A percentile compares a stretch with the other conserved stretches of the same genome.
phyloP scores from a whole-genome alignment of 2,888 invertebrate genomes.

The Meganola albula region DNA sequence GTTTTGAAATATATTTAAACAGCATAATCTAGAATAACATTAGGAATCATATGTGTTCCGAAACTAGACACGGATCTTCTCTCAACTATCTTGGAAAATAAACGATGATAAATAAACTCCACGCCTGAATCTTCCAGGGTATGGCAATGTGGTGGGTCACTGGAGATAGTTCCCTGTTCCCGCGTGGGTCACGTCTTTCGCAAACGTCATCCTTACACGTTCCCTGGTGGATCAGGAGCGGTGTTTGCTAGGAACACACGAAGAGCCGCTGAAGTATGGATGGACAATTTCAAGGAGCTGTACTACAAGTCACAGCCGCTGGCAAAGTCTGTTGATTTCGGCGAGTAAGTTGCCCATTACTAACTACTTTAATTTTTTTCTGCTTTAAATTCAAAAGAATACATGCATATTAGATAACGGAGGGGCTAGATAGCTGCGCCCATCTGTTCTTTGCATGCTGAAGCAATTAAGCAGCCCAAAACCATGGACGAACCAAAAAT shows the following conservation, averaged over 20 bases:
- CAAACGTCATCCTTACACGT: slow-evolving; percentile 98
- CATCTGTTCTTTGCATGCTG: no score
- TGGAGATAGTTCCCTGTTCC: slow-evolving; percentile 98
- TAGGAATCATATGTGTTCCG: no score
- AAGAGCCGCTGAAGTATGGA: slow-evolving; percentile 99
- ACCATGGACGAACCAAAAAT: no score
- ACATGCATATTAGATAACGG: no score
- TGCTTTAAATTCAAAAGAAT: no score
- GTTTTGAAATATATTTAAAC: no score
- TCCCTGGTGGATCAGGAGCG: slow-evolving; percentile 97
- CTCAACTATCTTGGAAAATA: no score
- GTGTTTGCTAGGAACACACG: slow-evolving; percentile 97
- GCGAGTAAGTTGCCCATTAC: slow-evolving; percentile 83
- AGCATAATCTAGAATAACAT: no score
- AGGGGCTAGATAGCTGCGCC: no score
- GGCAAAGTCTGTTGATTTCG: slow-evolving; percentile 91
- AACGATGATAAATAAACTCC: not conserved
- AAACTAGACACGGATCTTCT: no score
- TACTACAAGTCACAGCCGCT: slow-evolving; percentile 96
- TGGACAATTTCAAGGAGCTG: slow-evolving; percentile 98
- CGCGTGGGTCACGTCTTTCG: slow-evolving; percentile 96
- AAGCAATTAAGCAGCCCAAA: no score
- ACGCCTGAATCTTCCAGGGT: slow-evolving; percentile 77
- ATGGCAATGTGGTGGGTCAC: slow-evolving; percentile 98
- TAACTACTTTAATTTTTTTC: no score